Evolutionary conservation across 1,140 invertebrate genomes (phyloP), one percentile per base, ranked within the genome.

Genomic region (Orchesella cincta): DNA sequence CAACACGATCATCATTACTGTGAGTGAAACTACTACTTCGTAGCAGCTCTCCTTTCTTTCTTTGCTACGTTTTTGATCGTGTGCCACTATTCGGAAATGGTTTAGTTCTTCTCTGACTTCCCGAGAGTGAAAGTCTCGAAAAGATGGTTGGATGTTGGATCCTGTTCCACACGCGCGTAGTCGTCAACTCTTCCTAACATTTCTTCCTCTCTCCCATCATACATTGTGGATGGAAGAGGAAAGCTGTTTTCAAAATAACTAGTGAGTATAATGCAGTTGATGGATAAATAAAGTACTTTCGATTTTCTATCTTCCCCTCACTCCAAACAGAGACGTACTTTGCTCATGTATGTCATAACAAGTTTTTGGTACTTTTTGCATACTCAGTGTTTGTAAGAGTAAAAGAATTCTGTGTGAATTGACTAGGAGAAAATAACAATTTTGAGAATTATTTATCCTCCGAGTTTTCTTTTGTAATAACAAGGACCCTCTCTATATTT

Each of bases 51-150:
- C 8, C 23, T 14, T 57, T 57, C 52, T 26, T 57, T n/a, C 52
- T 46, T 46, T 18, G 5, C 39, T 46, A 46, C 39, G 23, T 18
- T 57, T 57, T 57, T 57, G 14, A 57, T 26, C 52, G 39, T 26
- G 23, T 57, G 52, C 23, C 52, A 14, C 52, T 3, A 14, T 57
- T 57, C 52, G 52, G 52, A 3, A 57, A n/a, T 5, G 52, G 52
- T n/a, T 57, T 57, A 57, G 52, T 57, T 57, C 23, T n/a, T 57
- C 52, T 57, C 23, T 57, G 52, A n/a, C 52, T 57, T 57, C 52
- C 52, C 52, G 52, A 57, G 52, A 57, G 52, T 57, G 52, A 57
- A 57, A 57, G 52, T 57, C 52, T 57, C 52, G 52, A 57, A 8
- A n/a, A 57, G 52, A 57, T 3, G 23, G 23, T 14, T 26, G 39